A percentile compares a stretch with the other conserved stretches of the same genome.
These are phyloP conservation scores for Galerucella nymphaeae DNA, from an alignment of 2,888 invertebrate genomes.

Conservation along the genomic window DNA sequence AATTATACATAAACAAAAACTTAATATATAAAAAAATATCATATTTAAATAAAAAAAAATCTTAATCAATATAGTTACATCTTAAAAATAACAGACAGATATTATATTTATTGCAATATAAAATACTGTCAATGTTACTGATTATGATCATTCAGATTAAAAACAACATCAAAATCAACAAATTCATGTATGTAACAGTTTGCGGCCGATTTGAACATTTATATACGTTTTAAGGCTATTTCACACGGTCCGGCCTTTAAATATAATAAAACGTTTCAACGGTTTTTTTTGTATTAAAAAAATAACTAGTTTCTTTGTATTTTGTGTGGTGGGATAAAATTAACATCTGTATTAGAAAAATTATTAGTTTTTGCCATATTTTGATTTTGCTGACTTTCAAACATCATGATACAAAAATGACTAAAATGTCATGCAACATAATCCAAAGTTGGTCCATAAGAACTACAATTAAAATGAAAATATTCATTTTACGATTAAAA, in stretches of 20 bases:
- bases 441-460: neutral
- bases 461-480: neutral
- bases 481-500: neutral
- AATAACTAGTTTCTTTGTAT: neutral
- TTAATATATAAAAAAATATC: slow-evolving; percentile 9
- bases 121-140: neutral
- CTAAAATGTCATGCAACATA: neutral
- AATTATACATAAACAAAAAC: slow-evolving; percentile 16
- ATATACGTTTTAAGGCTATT: neutral
- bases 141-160: neutral
- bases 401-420: neutral
- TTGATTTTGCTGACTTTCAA: neutral
- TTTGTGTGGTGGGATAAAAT: neutral
- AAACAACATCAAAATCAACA: neutral
- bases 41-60: neutral
- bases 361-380: neutral
- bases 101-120: neutral
- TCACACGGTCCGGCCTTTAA: too few relatives aligned
- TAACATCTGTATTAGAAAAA: neutral
- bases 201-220: neutral
- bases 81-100: neutral
- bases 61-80: neutral
- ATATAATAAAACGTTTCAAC: neutral
- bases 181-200: neutral
- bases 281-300: neutral